Conservation (phyloP, 2,888 invertebrate genomes). For the Brenthis hecate region DNA sequence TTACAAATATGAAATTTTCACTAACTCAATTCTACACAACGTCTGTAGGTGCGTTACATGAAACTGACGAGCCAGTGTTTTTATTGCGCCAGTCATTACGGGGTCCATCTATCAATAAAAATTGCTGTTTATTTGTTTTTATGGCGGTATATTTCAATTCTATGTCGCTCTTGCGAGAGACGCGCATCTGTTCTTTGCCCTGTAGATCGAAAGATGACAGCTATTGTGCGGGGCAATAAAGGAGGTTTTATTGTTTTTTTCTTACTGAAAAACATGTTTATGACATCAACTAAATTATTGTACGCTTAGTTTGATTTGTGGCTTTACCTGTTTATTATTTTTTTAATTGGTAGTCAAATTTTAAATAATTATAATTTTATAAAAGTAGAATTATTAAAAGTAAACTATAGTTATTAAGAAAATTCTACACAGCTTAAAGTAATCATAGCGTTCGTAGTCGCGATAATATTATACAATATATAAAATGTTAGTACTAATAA, state of each 20-base stretch:
- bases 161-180: constrained; percentile 19
- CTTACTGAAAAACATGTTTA: constrained; percentile 2
- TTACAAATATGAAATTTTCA: constrained; percentile 37
- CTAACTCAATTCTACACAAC: constrained; percentile 39
- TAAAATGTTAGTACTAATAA: no score
- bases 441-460: no score
- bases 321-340: no score
- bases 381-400: no score
- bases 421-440: no score
- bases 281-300: background rate
- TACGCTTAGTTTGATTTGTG: no score
- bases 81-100: constrained; percentile 56
- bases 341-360: no score
- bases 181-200: constrained; percentile 29
- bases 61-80: constrained; percentile 65
- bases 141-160: constrained; percentile 44
- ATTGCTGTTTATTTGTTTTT: constrained; percentile 46
- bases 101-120: constrained; percentile 41
- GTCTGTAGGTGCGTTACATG: constrained; percentile 45
- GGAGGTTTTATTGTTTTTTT: constrained; percentile 1
- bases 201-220: constrained; percentile 22
- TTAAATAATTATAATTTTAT: no score
- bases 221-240: constrained; percentile 18
- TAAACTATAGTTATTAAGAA: no score
- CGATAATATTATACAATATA: no score